Base-by-base conservation (phyloP, 2,888 invertebrate genomes). In the Meandrusa payeni region DNA sequence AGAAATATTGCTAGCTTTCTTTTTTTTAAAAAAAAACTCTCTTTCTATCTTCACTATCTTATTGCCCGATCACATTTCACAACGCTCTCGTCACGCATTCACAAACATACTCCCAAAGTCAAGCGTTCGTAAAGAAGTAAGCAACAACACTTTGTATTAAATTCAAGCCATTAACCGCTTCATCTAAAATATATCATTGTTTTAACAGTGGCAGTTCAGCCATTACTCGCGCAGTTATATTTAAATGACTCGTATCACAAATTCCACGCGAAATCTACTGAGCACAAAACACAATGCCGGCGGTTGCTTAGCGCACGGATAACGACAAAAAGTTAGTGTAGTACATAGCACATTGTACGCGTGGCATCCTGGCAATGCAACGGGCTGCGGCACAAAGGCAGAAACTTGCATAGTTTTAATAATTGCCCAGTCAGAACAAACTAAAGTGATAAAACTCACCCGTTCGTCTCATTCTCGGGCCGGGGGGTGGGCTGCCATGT, bases 391-490 rank as follows among this genome's bases (percentile, higher is more conserved):
- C 50, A 54, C 47, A 52, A 44, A 46, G 32, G 29, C 40, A 41
- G 20, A 6, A 48, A 51, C 52, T 42, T 39, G 31, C 34, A 45
- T 44, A 41, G 37, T 39, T 41, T 34, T 28, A 48, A 48, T 48
- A 51, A 40, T 43, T 46, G 39, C 39, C 40, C 34, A 41, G 37
- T 60, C 52, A 52, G 54, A 55, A 50, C 48, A 41, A 55, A 54
- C 57, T 56, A 36, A 52, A 54, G 55, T 46, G 55, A 57, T 59
- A 55, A 54, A 55, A 57, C 51, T 56, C 52, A 55, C 50, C 51
- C 57, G 59, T 49, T 61, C 57, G 51, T 54, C 57, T 45, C 53
- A 53, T 49, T 52, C 55, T 48, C 54, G 33, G 23, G 10, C 34
- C 41, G 38, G 34, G 12, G 38, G 34, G 12, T 47, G 41, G 56